Evolutionary conservation across 2,888 invertebrate species (phyloP), one percentile per base, ranked within the genome.

Genomic region (Seira musarum): DNA sequence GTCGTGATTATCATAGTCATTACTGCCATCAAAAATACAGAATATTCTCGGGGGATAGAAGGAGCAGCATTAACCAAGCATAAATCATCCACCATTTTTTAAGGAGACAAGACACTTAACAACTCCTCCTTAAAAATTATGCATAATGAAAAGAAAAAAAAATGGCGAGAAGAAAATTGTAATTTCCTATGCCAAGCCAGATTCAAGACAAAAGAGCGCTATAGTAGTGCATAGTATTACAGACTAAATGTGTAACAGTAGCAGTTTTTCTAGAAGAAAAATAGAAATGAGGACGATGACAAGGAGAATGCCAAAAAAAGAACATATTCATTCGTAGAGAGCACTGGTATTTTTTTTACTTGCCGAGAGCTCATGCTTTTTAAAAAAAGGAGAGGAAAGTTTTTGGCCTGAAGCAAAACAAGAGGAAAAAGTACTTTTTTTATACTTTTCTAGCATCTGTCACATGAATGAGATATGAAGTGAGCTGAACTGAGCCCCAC

Each of bases 401-500:
- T 40, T 40, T 40, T 40, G 40, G 40, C 40, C 40, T 40, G 6
- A 13, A 40, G 40, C 40, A 57, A 57, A 17, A 57, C n/a, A 57
- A 57, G n/a, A n/a, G 5, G 57, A n/a, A 57, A 57, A 17, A 57
- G 3, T n/a, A 57, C 57, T 6, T 57, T 57, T 13, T 57, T 57
- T 57, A n/a, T 13, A 5, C 17, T 57, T 6, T 57, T 17, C 57
- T n/a, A 57, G 17, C 57, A 75, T 67, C 75, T 75, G 75, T 75
- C 75, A 63, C 68, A 75, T 75, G 75, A 75, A 68, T 75, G 75
- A 75, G 75, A 75, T 68, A 75, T 75, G 67, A 75, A 75, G 75
- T 30, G 68, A 40, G 40, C 6, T 5, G 40, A 40, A 40, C 13
- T 13, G 40, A 40, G 40, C 40, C 40, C 6, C 6, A 40, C 13